Evolutionary conservation across 2,797 vertebrate genomes (phyloP).

Genomic region (Poeciliopsis infans): DNA sequence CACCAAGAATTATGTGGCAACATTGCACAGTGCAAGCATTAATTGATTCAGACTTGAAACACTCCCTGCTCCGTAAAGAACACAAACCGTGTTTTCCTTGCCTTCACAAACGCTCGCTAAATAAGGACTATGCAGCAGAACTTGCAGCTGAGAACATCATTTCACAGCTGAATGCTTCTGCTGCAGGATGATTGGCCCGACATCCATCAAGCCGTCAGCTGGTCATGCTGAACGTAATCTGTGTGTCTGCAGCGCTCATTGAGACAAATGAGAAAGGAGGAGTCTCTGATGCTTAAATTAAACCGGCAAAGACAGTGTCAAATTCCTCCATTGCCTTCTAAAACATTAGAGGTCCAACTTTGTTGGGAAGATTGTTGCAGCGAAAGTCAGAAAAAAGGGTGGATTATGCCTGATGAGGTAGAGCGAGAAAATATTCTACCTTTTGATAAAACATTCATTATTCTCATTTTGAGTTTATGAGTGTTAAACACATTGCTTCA

Average conservation of each 20-base stretch:
- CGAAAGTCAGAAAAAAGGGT: background rate
- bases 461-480: slow-evolving; percentile 22
- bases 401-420: background rate
- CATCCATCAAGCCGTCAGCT: slow-evolving; percentile 57
- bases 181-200: slow-evolving; percentile 48
- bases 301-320: slow-evolving; percentile 16
- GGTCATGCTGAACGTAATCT: slow-evolving; percentile 44
- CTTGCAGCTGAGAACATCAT: slow-evolving; percentile 40
- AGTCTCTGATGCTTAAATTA: slow-evolving; percentile 24
- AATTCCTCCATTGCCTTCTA: slow-evolving; percentile 16
- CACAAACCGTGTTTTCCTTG: slow-evolving; percentile 1
- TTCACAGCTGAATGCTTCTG: slow-evolving; percentile 56
- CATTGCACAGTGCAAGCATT: background rate
- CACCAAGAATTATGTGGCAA: background rate
- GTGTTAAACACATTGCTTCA: slow-evolving; percentile 8
- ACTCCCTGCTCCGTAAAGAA: background rate
- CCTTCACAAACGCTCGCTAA: slow-evolving; percentile 8
- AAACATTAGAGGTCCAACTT: slow-evolving; percentile 18
- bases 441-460: background rate
- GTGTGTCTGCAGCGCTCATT: slow-evolving; percentile 37
- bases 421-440: background rate
- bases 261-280: slow-evolving; percentile 60
- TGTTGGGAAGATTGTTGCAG: slow-evolving; percentile 1
- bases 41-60: slow-evolving; percentile 1
- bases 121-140: slow-evolving; percentile 26